phyloP scores from a whole-genome alignment of 2,113 vertebrate genomes.

The Madoqua kirkii region DNA sequence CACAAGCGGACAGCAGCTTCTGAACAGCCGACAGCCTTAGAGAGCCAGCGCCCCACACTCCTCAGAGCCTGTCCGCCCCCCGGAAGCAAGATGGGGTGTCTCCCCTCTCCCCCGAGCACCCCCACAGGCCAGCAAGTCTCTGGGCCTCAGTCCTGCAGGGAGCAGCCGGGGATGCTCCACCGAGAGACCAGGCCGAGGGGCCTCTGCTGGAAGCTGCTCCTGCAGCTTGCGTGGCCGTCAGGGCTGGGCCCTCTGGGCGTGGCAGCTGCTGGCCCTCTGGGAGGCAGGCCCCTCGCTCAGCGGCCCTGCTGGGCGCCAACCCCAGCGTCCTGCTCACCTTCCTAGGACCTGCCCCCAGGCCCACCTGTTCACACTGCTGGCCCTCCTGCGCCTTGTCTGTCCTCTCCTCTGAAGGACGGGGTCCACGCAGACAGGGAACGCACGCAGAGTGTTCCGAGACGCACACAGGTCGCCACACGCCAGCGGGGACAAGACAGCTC shows the following conservation, averaged over 20 bases:
- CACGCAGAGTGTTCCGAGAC: fast-evolving
- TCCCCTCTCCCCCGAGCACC: neutral
- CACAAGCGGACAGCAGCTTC: neutral
- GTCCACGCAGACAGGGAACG: neutral
- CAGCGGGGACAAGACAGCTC: fast-evolving
- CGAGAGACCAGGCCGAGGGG: fast-evolving
- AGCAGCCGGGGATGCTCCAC: neutral
- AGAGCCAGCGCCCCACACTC: neutral
- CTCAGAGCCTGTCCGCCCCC: neutral
- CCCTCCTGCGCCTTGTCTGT: fast-evolving
- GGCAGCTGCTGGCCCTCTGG: fast-evolving
- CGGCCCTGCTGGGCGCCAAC: fast-evolving
- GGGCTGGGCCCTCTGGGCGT: neutral
- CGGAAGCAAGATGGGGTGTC: neutral
- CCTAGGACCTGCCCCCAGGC: fast-evolving
- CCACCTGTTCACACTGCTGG: fast-evolving
- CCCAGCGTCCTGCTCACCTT: fast-evolving
- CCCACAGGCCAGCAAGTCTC: neutral
- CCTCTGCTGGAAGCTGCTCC: fast-evolving
- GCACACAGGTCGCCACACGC: fast-evolving
- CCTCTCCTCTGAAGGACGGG: neutral
- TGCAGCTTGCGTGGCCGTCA: fast-evolving
- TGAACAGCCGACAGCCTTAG: fast-evolving
- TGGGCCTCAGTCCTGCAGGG: neutral
- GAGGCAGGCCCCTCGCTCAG: fast-evolving